Conservation (phyloP, 2,797 vertebrate species). For the Lagocephalus sceleratus region DNA sequence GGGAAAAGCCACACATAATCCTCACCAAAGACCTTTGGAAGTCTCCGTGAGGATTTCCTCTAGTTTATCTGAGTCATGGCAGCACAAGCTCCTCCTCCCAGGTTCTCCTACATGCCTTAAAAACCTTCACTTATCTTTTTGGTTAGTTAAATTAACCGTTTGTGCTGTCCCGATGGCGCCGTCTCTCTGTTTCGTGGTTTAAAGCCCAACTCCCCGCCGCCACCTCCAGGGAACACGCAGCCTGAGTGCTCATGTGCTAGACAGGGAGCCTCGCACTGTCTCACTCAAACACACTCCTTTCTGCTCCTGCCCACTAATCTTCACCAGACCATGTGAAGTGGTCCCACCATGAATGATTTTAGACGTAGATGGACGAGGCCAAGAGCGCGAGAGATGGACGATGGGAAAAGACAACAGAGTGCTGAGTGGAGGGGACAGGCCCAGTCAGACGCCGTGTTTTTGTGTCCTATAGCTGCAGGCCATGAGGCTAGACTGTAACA, state of each 20-base stretch:
- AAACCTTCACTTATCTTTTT: no score
- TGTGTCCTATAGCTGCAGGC: conserved; percentile 72
- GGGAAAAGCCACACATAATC: no score
- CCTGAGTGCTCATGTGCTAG: conserved; percentile 28
- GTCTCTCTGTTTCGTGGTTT: conserved; percentile 22
- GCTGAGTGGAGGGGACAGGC: conserved; percentile 44
- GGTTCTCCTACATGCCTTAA: no score
- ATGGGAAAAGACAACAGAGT: conserved; percentile 60
- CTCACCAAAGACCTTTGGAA: no score
- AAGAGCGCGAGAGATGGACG: conserved; percentile 32
- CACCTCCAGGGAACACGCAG: conserved; percentile 11
- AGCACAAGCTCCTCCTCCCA: no score
- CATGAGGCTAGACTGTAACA: conserved; percentile 69
- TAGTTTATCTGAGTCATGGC: no score
- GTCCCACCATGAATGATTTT: conserved; percentile 28
- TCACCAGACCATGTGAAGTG: conserved; percentile 43
- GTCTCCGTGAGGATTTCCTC: no score
- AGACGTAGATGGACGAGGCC: conserved; percentile 33
- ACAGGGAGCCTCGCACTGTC: conserved; percentile 23
- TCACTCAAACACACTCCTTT: conserved; percentile 7
- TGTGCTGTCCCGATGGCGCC: no score
- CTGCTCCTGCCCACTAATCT: conserved; percentile 17
- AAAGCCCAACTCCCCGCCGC: neutral
- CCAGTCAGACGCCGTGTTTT: conserved; percentile 68
- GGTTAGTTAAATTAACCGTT: no score